phyloP scores from a whole-genome alignment of 2,797 vertebrate genomes.

The Mormyrops boulengeri region DNA sequence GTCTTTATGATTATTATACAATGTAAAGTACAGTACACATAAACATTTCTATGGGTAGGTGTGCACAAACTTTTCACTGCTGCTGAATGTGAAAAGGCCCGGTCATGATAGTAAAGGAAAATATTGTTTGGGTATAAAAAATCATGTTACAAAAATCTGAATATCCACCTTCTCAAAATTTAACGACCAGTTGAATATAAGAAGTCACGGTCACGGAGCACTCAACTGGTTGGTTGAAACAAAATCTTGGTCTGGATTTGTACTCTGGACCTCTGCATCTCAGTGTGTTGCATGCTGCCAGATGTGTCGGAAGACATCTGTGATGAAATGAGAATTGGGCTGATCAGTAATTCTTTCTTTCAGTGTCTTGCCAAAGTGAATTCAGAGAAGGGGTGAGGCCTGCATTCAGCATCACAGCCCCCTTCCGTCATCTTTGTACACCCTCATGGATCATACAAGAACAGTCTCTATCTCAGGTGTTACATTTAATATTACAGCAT shows the following conservation, averaged over 20 bases:
- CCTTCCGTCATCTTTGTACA: background rate
- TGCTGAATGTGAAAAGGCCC: background rate
- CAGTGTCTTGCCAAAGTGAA: background rate
- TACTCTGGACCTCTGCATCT: background rate
- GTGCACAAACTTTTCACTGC: background rate
- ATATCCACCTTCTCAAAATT: background rate
- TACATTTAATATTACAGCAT: background rate
- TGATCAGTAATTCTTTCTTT: background rate
- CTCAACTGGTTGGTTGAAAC: background rate
- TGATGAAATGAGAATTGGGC: background rate
- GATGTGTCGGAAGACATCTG: background rate
- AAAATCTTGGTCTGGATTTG: background rate
- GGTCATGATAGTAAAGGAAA: background rate
- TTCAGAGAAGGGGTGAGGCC: background rate
- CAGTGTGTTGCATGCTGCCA: background rate
- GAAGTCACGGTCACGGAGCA: no score
- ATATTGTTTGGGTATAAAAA: background rate
- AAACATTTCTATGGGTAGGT: background rate
- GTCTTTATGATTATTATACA: background rate
- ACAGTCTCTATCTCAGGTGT: background rate
- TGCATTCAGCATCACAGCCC: background rate
- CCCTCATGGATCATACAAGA: background rate
- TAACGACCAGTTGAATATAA: no score
- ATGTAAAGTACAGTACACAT: background rate
- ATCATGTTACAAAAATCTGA: background rate